A percentile compares a stretch with the other conserved stretches of the same genome.
phyloP scores from a whole-genome alignment of 2,888 invertebrate genomes.

The Nyleta sp. region DNA sequence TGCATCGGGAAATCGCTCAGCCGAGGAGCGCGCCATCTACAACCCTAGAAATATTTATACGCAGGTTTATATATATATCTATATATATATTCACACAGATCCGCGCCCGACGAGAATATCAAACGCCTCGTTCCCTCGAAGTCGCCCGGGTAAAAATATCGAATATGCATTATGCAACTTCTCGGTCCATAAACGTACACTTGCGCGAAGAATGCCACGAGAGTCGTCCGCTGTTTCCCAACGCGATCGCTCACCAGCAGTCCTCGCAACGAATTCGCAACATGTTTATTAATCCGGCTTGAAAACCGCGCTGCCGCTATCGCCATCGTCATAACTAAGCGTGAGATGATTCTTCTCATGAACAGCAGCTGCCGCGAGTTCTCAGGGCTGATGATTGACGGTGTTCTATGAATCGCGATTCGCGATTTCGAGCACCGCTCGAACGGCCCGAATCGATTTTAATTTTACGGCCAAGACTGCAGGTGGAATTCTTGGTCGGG shows the following conservation, averaged over 20 bases:
- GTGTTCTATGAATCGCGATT: conserved; percentile 24
- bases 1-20: conserved; percentile 74
- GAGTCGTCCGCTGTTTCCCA: conserved; percentile 66
- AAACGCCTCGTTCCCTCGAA: conserved; percentile 52
- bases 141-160: conserved; percentile 72
- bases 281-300: conserved; percentile 71
- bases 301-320: conserved; percentile 29
- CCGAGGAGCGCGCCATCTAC: conserved; percentile 49
- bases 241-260: conserved; percentile 38
- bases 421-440: conserved; percentile 1
- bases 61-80: conserved; percentile 55
- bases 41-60: conserved; percentile 55
- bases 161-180: conserved; percentile 80
- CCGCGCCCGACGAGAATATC: conserved; percentile 54
- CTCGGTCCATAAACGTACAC: conserved; percentile 78
- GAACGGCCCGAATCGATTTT: conserved; percentile 8
- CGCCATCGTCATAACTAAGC: conserved; percentile 46
- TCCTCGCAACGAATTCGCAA: conserved; percentile 57
- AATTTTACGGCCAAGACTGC: conserved; percentile 4
- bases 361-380: conserved; percentile 24
- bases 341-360: conserved; percentile 47
- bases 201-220: conserved; percentile 72
- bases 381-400: conserved; percentile 23
- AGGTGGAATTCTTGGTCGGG: no score
- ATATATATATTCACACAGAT: no score